phyloP scores from a whole-genome alignment of 2,113 vertebrate genomes.

The Leucoraja erinaceus region DNA sequence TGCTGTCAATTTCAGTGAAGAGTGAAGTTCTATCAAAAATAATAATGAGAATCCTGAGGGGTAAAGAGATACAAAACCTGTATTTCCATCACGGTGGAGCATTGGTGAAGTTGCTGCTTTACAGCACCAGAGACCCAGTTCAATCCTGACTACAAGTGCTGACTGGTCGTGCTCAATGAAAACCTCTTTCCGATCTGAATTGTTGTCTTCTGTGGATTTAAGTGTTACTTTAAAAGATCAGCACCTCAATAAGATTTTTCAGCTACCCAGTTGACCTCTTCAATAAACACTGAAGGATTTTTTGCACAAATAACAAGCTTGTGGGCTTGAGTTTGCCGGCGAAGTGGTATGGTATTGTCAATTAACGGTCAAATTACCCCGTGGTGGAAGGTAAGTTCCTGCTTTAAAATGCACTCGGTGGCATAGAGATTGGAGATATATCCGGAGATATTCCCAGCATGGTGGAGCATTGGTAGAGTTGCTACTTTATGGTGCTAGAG shows the following conservation, averaged over 20 bases:
- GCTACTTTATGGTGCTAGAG: no score
- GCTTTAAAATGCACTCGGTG: background rate
- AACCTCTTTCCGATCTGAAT: background rate
- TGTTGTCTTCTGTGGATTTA: background rate
- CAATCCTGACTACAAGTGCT: no score
- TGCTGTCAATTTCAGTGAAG: background rate
- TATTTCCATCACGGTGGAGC: background rate
- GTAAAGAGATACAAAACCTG: background rate
- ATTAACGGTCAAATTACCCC: background rate
- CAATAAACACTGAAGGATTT: background rate
- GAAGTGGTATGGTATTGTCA: background rate
- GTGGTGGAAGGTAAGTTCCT: background rate
- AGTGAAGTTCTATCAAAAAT: background rate
- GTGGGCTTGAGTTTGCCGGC: background rate
- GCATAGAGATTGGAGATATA: no score
- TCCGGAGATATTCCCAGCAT: no score
- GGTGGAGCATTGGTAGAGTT: no score
- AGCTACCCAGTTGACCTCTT: background rate
- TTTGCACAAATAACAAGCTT: background rate
- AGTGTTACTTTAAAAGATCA: background rate
- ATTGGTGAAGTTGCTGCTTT: no score
- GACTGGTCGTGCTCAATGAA: background rate
- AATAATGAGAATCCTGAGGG: background rate
- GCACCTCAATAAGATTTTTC: background rate
- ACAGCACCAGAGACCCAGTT: no score